These are phyloP conservation scores for Solenopsis fugax DNA, from an alignment of 1,140 invertebrate genomes.

Conservation along the genomic window DNA sequence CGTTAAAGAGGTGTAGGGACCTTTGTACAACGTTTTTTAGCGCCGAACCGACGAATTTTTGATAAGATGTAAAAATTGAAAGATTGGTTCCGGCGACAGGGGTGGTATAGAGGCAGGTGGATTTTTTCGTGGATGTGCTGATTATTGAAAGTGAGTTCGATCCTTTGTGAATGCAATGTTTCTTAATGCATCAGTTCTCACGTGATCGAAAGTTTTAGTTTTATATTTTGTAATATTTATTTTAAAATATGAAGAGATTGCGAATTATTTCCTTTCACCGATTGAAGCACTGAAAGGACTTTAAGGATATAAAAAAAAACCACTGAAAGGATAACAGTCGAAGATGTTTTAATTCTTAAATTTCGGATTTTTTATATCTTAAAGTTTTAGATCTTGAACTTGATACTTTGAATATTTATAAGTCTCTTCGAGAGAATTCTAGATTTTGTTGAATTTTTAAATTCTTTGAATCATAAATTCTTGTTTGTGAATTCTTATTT, in stretches of 20 bases:
- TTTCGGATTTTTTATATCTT: background rate
- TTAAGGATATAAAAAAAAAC: background rate
- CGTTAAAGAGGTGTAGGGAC: conserved; percentile 14
- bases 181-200: background rate
- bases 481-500: background rate
- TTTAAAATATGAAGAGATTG: background rate
- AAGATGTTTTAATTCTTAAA: background rate
- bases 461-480: background rate
- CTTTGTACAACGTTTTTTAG: conserved; percentile 24
- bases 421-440: background rate
- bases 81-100: background rate
- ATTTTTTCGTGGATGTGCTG: background rate
- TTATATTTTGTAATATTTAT: conserved; percentile 4
- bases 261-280: background rate
- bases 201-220: conserved; percentile 4
- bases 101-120: background rate
- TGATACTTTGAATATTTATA: background rate
- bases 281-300: background rate
- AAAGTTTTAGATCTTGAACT: background rate
- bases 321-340: background rate
- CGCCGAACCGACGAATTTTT: conserved; percentile 13
- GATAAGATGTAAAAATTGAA: conserved; percentile 10
- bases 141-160: conserved; percentile 8
- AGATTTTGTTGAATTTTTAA: background rate
- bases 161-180: background rate